Evolutionary conservation across 2,888 invertebrate species (phyloP).

Genomic region (Pandemis corylana): DNA sequence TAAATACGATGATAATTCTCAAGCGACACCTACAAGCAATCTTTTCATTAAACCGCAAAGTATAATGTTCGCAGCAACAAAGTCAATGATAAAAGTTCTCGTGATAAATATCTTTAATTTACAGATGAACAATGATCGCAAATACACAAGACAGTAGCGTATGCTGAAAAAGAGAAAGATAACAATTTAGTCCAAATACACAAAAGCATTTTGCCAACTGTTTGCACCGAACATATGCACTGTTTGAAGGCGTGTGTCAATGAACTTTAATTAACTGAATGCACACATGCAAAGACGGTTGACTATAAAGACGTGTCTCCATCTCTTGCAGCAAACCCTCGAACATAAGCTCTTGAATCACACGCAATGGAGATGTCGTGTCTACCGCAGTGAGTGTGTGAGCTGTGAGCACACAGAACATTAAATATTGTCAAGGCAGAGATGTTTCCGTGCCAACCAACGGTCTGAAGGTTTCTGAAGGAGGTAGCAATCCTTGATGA

Average conservation of each 20-base stretch:
- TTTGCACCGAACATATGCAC: slow-evolving; percentile 58
- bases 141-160: slow-evolving; percentile 77
- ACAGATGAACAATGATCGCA: slow-evolving; percentile 67
- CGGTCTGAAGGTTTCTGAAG: background rate
- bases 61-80: slow-evolving; percentile 60
- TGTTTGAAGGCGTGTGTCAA: slow-evolving; percentile 56
- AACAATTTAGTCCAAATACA: slow-evolving; percentile 59
- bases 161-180: slow-evolving; percentile 76
- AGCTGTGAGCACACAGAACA: too few relatives aligned
- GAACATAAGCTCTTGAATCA: too few relatives aligned
- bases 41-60: slow-evolving; percentile 58
- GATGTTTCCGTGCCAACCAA: background rate
- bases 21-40: slow-evolving; percentile 60
- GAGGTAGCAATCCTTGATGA: background rate
- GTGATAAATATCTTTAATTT: slow-evolving; percentile 60
- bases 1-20: slow-evolving; percentile 45
- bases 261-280: background rate
- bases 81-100: slow-evolving; percentile 63
- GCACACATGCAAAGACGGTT: slow-evolving; percentile 1
- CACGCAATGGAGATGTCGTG: background rate
- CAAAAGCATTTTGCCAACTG: slow-evolving; percentile 58
- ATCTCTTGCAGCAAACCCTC: too few relatives aligned
- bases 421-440: too few relatives aligned
- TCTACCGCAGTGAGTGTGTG: too few relatives aligned
- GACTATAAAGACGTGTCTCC: background rate